Percentiles rank a stretch among this genome's conserved stretches.
phyloP scores from a whole-genome alignment of 2,797 vertebrate species.

The Galagoides demidoff region DNA sequence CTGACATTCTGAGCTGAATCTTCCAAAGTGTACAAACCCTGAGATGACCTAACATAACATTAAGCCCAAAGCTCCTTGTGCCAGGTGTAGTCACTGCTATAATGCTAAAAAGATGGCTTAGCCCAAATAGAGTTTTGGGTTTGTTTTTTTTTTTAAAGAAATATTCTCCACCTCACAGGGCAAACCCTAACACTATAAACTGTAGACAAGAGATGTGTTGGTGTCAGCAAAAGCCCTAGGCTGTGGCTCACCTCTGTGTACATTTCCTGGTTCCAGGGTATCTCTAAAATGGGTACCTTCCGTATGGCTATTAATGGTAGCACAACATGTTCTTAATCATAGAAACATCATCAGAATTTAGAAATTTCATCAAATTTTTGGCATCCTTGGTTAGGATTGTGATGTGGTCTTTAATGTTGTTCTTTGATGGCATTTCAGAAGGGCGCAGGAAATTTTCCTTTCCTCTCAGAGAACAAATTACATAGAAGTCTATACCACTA shows the following conservation, averaged over 20 bases:
- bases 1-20: neutral
- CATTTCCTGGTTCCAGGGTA: neutral
- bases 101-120: neutral
- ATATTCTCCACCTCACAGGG: neutral
- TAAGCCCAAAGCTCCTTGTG: neutral
- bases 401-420: conserved; percentile 6
- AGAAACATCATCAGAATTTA: neutral
- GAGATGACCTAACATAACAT: neutral
- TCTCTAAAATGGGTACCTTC: neutral
- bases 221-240: too few relatives aligned
- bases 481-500: conserved; percentile 69
- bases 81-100: neutral
- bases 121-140: neutral
- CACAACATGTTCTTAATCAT: neutral
- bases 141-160: neutral
- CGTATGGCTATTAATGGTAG: neutral
- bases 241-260: neutral
- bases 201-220: neutral
- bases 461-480: conserved; percentile 78
- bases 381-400: conserved; percentile 17
- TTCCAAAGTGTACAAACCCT: neutral
- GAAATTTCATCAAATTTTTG: conserved; percentile 46
- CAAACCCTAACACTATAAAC: neutral
- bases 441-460: conserved; percentile 76
- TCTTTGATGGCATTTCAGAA: conserved; percentile 63